phyloP scores from a whole-genome alignment of 2,888 invertebrate genomes.

The Platynereis dumerilii region DNA sequence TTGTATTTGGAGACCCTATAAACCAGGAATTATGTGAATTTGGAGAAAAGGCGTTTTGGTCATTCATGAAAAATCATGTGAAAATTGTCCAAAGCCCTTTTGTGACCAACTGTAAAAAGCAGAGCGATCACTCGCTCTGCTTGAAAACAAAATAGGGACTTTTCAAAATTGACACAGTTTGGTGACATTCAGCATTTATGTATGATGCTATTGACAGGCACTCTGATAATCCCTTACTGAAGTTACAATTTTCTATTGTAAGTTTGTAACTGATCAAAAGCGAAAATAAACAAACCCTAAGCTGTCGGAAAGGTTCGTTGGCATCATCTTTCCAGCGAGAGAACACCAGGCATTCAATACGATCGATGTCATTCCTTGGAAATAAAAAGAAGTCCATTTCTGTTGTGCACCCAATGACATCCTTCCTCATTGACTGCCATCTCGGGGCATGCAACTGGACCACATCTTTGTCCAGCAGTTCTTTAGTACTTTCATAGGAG shows the following conservation, averaged over 20 bases:
- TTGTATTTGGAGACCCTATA: too few relatives aligned
- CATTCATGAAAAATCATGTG: too few relatives aligned
- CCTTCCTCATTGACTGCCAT: conserved; percentile 60
- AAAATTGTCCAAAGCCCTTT: too few relatives aligned
- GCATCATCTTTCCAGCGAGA: conserved; percentile 60
- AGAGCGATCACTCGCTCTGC: too few relatives aligned
- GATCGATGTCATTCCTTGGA: conserved; percentile 60
- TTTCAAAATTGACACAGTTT: too few relatives aligned
- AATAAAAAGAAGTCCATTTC: conserved; percentile 61
- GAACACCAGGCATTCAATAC: conserved; percentile 57
- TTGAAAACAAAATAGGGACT: too few relatives aligned
- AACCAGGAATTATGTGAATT: too few relatives aligned
- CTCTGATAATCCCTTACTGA: not conserved
- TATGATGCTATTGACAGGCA: not conserved
- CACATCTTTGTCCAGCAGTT: conserved; percentile 59
- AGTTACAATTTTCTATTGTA: not conserved
- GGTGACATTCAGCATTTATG: not conserved
- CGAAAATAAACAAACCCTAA: conserved; percentile 42
- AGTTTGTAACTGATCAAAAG: not conserved
- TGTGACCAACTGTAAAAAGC: too few relatives aligned
- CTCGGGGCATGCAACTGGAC: conserved; percentile 61
- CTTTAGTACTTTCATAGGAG: conserved; percentile 56
- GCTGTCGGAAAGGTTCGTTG: conserved; percentile 47
- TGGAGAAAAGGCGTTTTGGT: too few relatives aligned
- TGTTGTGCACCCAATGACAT: conserved; percentile 57